Base-by-base conservation (phyloP, 37 sponge, comb jelly and placozoan species). In the Geodia barretti region DNA sequence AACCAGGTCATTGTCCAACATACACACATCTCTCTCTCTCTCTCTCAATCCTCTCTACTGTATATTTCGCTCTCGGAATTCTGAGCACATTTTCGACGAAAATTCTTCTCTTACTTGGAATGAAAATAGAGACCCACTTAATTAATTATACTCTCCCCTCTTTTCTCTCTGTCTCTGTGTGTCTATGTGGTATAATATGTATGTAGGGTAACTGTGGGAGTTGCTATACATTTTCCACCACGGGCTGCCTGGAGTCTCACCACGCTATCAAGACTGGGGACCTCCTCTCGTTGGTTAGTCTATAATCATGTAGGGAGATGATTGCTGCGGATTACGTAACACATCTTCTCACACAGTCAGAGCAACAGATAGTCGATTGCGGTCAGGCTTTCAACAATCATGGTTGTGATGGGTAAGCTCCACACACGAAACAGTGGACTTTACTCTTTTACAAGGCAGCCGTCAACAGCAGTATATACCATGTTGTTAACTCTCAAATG, bases 221-320 rank as follows among this genome's bases (percentile, higher is more conserved):
- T 69, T 91, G 92, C 54, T 91, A 87, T 84, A 86, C 92, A 36
- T 91, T 91, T 68, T 91, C 92, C 24, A 86, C 92, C 58, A 91
- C 92, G 78, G 92, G 92, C 30, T 76, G 83, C 30, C 60, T 91
- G 39, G 92, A 91, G 72, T 36, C 87, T 1, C 92, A 91, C 60
- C 92, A 91, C 59, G 84, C 84, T 71, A 69, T 91, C 60, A 87
- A 83, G 60, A 91, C 92, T 36, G 79, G 76, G 0, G 20, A 91
- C 26, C 84, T 91, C 11, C 33, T 91, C 11, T 78, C 79, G 9
- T 66, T 91, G 83, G 92, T 91, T 2, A 61, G 83, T 3, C 2
- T 5, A 42, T 34, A 29, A 61, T 1, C 54, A 47, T 47, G 2
- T 33, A 2, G 14, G 54, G 7, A 14, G 54, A 14, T 7, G 14